These are phyloP conservation scores for Meandrina meandrites DNA, from an alignment of 92 coral and sea anemone genomes.

Conservation along the genomic window DNA sequence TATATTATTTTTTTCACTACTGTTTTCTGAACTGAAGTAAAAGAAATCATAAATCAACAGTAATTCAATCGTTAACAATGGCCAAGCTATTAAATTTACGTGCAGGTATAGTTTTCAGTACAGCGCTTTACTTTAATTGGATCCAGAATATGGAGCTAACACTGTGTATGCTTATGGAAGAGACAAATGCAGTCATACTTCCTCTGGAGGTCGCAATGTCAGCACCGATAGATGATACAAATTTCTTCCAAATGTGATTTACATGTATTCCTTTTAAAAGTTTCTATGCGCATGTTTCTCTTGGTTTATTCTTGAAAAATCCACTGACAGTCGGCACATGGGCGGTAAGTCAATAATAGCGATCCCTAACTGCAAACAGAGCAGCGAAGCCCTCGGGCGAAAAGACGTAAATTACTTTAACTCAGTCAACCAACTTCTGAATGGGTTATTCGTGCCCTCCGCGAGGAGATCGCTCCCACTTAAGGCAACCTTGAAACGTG, in stretches of 20 bases:
- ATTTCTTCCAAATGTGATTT: not conserved
- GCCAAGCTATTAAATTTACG: not conserved
- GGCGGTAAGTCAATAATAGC: conserved; percentile 6
- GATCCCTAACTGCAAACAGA: not conserved
- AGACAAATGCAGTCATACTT: not conserved
- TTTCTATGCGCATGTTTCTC: not conserved
- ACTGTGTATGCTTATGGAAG: not conserved
- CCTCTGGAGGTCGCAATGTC: not conserved
- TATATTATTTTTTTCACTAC: not conserved
- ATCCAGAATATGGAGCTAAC: not conserved
- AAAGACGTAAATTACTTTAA: not conserved
- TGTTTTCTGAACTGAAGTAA: not conserved
- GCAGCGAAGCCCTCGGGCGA: not conserved
- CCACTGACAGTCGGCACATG: not conserved
- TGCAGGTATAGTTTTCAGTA: not conserved
- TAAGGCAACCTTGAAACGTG: not conserved
- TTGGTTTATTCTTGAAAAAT: not conserved
- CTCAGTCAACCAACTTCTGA: not conserved
- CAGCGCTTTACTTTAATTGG: conserved; percentile 4
- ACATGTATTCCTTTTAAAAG: not conserved
- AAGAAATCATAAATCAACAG: conserved; percentile 44
- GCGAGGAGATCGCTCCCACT: not conserved
- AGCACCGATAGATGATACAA: not conserved
- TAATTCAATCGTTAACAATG: conserved; percentile 25
- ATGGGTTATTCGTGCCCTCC: not conserved